A percentile compares a stretch with the other conserved stretches of the same genome.
These are phyloP conservation scores for Gortyna flavago DNA, from an alignment of 2,888 invertebrate genomes.

Conservation along the genomic window DNA sequence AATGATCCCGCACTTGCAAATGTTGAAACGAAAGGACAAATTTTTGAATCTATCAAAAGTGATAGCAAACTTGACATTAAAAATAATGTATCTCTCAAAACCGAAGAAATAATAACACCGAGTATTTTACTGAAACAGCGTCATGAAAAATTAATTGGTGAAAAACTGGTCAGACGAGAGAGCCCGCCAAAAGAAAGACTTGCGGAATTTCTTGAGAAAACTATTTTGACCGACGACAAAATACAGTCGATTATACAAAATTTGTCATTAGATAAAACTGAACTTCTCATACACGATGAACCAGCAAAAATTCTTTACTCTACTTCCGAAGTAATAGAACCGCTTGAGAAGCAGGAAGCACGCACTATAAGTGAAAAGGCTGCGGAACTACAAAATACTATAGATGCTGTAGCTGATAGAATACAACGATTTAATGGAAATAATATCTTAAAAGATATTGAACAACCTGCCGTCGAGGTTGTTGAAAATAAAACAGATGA, in stretches of 20 bases:
- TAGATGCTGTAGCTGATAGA: constrained; percentile 78
- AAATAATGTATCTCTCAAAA: constrained; percentile 41
- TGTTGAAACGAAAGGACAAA: constrained; percentile 35
- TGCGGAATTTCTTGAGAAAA: constrained; percentile 86
- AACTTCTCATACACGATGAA: constrained; percentile 68
- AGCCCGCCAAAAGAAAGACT: constrained; percentile 87
- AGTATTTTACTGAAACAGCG: constrained; percentile 72
- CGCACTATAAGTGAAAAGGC: constrained; percentile 73
- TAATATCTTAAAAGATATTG: constrained; percentile 54
- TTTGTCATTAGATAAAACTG: constrained; percentile 81
- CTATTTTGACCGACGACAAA: constrained; percentile 85
- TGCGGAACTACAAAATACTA: constrained; percentile 72
- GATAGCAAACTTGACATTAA: constrained; percentile 13
- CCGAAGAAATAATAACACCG: constrained; percentile 67
- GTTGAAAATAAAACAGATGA: constrained; percentile 64
- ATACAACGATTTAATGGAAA: constrained; percentile 72
- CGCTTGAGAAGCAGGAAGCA: constrained; percentile 63
- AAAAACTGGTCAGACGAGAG: constrained; percentile 76
- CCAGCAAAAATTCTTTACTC: constrained; percentile 61
- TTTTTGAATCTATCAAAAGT: constrained; percentile 35
- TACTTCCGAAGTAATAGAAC: constrained; percentile 64
- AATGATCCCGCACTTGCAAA: constrained; percentile 29
- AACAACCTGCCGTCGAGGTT: constrained; percentile 44
- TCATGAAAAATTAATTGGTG: constrained; percentile 67
- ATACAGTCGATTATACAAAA: constrained; percentile 86